These are phyloP conservation scores for Orthonevra nobilis DNA, from an alignment of 2,888 invertebrate species.

Conservation along the genomic window DNA sequence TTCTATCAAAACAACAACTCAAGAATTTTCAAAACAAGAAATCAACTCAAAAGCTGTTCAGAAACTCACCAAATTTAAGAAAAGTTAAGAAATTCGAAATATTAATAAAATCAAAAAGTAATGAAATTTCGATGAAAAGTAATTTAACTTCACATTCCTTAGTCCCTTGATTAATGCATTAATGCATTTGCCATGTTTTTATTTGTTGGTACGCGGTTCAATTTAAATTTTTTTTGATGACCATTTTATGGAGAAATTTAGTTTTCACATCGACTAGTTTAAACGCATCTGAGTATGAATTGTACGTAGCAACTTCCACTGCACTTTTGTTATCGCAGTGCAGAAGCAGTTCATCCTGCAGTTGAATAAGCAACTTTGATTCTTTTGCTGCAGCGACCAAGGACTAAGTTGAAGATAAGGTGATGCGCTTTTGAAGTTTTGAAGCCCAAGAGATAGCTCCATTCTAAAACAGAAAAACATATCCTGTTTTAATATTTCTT, in stretches of 20 bases:
- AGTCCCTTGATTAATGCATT: constrained; percentile 1
- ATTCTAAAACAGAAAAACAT: constrained; percentile 18
- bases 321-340: constrained; percentile 47
- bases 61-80: too few species aligned
- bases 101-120: too few species aligned
- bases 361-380: constrained; percentile 52
- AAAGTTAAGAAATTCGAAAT: too few species aligned
- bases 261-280: constrained; percentile 50
- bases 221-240: background rate
- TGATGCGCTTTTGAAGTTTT: constrained; percentile 57
- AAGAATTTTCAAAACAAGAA: too few species aligned
- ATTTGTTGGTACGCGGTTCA: constrained; percentile 1
- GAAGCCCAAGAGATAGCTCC: constrained; percentile 60
- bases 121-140: constrained; percentile 4
- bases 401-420: constrained; percentile 63
- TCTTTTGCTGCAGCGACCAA: constrained; percentile 67
- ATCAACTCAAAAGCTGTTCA: too few species aligned
- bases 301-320: constrained; percentile 29
- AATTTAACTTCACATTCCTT: background rate
- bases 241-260: constrained; percentile 44
- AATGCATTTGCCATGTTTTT: constrained; percentile 4
- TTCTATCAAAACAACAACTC: too few species aligned
- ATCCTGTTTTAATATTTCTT: constrained; percentile 11
- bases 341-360: constrained; percentile 22
- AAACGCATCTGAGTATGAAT: constrained; percentile 30